Evolutionary conservation across 2,113 vertebrate species (phyloP).

Genomic region (Genyomyrus donnyi): DNA sequence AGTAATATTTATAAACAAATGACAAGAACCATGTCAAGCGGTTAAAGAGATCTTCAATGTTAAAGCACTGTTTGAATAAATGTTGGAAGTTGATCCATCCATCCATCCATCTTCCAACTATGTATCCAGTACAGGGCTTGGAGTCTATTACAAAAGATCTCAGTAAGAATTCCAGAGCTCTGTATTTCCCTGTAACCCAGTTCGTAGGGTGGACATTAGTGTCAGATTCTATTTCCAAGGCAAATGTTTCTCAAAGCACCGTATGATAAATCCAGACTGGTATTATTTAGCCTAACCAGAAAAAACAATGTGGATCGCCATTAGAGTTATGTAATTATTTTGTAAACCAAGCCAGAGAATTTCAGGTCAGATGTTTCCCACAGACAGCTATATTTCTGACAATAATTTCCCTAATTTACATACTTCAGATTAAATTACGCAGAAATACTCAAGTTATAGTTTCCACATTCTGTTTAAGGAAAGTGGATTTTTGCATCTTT

Average conservation of each 20-base stretch:
- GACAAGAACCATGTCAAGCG: not conserved
- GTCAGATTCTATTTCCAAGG: not conserved
- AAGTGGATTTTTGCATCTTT: not conserved
- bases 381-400: not conserved
- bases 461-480: not conserved
- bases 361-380: not conserved
- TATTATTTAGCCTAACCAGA: not conserved
- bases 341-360: not conserved
- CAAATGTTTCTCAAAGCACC: not conserved
- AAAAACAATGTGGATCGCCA: not conserved
- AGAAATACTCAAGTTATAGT: not conserved
- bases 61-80: not conserved
- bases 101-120: not conserved
- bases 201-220: not conserved
- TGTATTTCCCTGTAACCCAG: not conserved
- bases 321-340: not conserved
- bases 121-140: not conserved
- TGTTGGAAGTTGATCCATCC: not conserved
- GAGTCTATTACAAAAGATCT: not conserved
- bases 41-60: not conserved
- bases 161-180: not conserved
- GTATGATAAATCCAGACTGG: not conserved
- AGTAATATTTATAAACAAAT: not conserved
- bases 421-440: constrained; percentile 6
- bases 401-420: constrained; percentile 7